phyloP scores from a whole-genome alignment of 1,140 invertebrate species.

The Arion vulgaris region DNA sequence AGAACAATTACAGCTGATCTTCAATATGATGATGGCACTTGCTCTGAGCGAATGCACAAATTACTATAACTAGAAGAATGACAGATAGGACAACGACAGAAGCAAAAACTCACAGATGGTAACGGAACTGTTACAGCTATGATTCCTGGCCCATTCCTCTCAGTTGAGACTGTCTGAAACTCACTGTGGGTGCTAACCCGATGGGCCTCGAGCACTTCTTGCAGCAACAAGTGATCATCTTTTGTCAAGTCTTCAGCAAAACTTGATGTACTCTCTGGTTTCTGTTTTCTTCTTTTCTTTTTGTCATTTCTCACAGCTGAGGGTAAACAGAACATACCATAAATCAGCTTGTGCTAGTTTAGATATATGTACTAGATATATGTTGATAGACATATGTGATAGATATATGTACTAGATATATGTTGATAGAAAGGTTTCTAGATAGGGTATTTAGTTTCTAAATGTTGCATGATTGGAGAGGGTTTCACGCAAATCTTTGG shows the following conservation, averaged over 20 bases:
- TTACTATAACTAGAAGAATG: too few relatives aligned
- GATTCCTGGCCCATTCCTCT: not conserved
- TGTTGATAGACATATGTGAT: too few relatives aligned
- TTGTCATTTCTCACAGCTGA: constrained; percentile 71
- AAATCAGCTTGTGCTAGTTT: too few relatives aligned
- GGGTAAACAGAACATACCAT: not conserved
- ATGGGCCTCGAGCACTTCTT: constrained; percentile 66
- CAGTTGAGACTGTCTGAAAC: not conserved
- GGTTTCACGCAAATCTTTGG: too few relatives aligned
- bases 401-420: too few relatives aligned
- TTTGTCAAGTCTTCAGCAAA: constrained; percentile 61
- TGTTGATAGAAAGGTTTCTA: too few relatives aligned
- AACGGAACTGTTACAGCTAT: not conserved
- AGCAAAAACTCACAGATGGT: constrained; percentile 8
- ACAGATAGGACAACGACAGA: not conserved
- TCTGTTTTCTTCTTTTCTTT: constrained; percentile 68
- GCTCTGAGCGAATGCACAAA: too few relatives aligned
- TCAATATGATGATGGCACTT: too few relatives aligned
- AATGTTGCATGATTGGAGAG: too few relatives aligned
- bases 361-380: too few relatives aligned
- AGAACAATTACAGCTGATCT: too few relatives aligned
- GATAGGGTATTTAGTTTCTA: too few relatives aligned
- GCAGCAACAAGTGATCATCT: constrained; percentile 59
- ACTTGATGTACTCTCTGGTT: constrained; percentile 46
- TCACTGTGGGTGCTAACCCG: constrained; percentile 43